Percentiles rank a stretch among this genome's conserved stretches.
phyloP scores from a whole-genome alignment of 2,888 invertebrate species.

The Hoplodrina blanda region DNA sequence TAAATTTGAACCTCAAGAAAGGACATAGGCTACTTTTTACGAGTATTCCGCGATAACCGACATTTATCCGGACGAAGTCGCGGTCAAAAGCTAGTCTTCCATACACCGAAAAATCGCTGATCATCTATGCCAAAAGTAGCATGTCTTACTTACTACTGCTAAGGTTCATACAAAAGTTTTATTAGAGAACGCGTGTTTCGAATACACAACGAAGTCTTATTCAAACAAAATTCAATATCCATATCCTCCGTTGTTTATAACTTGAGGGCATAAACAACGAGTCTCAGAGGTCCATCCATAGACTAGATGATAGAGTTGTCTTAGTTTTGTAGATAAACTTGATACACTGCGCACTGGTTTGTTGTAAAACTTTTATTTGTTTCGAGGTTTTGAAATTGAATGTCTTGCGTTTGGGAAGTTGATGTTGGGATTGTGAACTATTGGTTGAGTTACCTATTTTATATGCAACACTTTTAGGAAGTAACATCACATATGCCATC shows the following conservation, averaged over 20 bases:
- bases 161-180: slow-evolving; percentile 69
- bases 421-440: not conserved
- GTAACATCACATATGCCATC: too few species aligned
- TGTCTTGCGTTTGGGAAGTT: slow-evolving; percentile 1
- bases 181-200: slow-evolving; percentile 70
- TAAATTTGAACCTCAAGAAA: too few species aligned
- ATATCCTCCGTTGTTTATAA: slow-evolving; percentile 63
- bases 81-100: too few species aligned
- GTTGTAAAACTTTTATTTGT: slow-evolving; percentile 38
- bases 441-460: not conserved
- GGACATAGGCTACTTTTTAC: too few species aligned
- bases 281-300: slow-evolving; percentile 47
- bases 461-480: not conserved
- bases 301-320: slow-evolving; percentile 39
- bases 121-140: not conserved
- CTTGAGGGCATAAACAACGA: slow-evolving; percentile 55
- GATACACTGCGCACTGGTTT: slow-evolving; percentile 42
- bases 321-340: slow-evolving; percentile 45
- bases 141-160: not conserved
- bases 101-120: not conserved
- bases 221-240: slow-evolving; percentile 67
- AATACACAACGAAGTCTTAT: slow-evolving; percentile 69
- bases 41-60: too few species aligned
- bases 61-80: too few species aligned
- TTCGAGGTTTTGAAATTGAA: slow-evolving; percentile 30